phyloP scores from a whole-genome alignment of 64 coral and sea anemone genomes.

The Actinia tenebrosa region DNA sequence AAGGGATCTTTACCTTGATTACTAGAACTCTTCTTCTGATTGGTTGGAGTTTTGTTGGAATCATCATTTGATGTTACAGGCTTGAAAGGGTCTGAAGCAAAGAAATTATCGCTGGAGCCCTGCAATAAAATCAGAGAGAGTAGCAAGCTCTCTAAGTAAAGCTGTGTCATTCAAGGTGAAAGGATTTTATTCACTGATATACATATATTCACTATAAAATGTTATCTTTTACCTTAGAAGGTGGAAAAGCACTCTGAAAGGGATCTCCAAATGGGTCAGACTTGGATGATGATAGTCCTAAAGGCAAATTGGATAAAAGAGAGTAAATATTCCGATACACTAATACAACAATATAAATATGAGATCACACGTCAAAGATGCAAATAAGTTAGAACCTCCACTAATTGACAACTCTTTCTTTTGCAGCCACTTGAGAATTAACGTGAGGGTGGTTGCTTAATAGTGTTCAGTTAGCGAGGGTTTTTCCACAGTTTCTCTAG shows the following conservation, averaged over 20 bases:
- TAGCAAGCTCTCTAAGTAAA: too few species aligned
- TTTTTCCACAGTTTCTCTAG: too few species aligned
- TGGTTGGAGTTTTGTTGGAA: slow-evolving; percentile 51
- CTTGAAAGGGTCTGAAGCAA: slow-evolving; percentile 89
- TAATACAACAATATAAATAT: neutral
- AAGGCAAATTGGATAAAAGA: neutral
- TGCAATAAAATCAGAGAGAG: neutral
- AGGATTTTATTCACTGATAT: too few species aligned
- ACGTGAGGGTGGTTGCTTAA: too few species aligned
- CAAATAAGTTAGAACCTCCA: too few species aligned
- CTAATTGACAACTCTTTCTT: too few species aligned
- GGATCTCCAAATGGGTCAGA: slow-evolving; percentile 86
- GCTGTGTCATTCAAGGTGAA: too few species aligned
- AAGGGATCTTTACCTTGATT: slow-evolving; percentile 71
- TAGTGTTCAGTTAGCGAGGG: too few species aligned
- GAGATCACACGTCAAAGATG: too few species aligned
- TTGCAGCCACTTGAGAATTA: too few species aligned
- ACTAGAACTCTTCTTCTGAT: slow-evolving; percentile 49
- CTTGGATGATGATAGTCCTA: slow-evolving; percentile 72
- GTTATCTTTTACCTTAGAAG: slow-evolving; percentile 45
- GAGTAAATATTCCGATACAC: neutral
- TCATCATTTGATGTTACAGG: slow-evolving; percentile 49
- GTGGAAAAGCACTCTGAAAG: slow-evolving; percentile 74
- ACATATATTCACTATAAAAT: neutral
- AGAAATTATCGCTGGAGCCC: slow-evolving; percentile 72